Conservation (phyloP, 2,888 invertebrate genomes). For the Volucella inanis region DNA sequence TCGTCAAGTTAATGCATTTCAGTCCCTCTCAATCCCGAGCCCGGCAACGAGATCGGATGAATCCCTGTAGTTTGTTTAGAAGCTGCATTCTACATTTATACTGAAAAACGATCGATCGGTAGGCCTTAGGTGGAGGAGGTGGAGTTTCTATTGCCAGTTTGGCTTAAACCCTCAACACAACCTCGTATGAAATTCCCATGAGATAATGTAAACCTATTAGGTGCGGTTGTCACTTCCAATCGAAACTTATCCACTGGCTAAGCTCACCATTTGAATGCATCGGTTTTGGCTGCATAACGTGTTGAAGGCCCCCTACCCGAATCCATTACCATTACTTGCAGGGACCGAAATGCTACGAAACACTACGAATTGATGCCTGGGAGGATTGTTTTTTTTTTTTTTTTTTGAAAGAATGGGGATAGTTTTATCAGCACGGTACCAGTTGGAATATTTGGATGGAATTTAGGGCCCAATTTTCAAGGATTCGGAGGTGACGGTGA, state of each 20-base stretch:
- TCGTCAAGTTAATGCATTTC: slow-evolving; percentile 47
- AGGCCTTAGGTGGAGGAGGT: no score
- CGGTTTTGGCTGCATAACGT: slow-evolving; percentile 45
- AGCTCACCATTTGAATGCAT: slow-evolving; percentile 36
- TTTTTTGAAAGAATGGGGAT: not conserved
- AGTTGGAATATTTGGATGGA: slow-evolving; percentile 41
- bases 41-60: not conserved
- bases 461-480: slow-evolving; percentile 24
- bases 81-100: slow-evolving; percentile 41
- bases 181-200: slow-evolving; percentile 55
- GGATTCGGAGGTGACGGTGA: not conserved
- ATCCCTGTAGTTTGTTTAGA: not conserved
- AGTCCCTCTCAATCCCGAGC: not conserved
- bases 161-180: slow-evolving; percentile 53
- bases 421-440: slow-evolving; percentile 49
- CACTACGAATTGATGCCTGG: not conserved
- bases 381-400: no score
- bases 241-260: slow-evolving; percentile 61
- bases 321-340: slow-evolving; percentile 47
- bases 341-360: not conserved
- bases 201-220: slow-evolving; percentile 70
- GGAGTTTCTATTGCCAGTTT: not conserved
- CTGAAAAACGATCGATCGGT: slow-evolving; percentile 18
- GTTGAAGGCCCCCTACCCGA: slow-evolving; percentile 39
- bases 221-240: slow-evolving; percentile 72